Percentiles rank a stretch among this genome's conserved stretches.
Evolutionary conservation across 2,888 invertebrate genomes (phyloP).

Genomic region (Ramazzottius varieornatus): DNA sequence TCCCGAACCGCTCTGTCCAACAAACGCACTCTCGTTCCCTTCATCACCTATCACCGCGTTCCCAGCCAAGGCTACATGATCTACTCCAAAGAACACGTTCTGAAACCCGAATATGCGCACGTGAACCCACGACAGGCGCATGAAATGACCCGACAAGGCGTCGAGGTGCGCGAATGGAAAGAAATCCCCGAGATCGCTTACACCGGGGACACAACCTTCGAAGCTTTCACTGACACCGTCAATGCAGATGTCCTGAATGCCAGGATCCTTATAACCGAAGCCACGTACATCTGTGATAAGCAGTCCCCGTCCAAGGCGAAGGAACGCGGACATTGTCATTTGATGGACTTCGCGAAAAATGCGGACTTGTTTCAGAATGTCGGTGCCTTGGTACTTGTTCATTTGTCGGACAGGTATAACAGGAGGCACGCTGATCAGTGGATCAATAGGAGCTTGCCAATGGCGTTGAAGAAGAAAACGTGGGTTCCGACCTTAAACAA

Average conservation of each 20-base stretch:
- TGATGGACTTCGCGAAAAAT: constrained; percentile 15
- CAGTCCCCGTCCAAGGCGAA: constrained; percentile 11
- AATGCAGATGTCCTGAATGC: constrained; percentile 14
- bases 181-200: constrained; percentile 16
- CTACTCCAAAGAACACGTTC: constrained; percentile 13
- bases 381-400: constrained; percentile 14
- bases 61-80: constrained; percentile 18
- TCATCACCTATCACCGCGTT: constrained; percentile 16
- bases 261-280: constrained; percentile 16
- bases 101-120: constrained; percentile 14
- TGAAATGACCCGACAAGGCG: constrained; percentile 11
- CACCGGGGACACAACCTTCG: constrained; percentile 19
- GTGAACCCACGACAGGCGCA: constrained; percentile 12
- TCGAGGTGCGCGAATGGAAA: constrained; percentile 11
- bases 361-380: constrained; percentile 14
- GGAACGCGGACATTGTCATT: constrained; percentile 16
- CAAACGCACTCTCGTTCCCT: constrained; percentile 11
- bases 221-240: constrained; percentile 13
- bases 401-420: constrained; percentile 17
- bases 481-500: neutral
- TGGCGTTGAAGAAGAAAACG: neutral
- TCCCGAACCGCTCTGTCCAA: too few relatives aligned
- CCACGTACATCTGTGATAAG: constrained; percentile 15
- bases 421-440: neutral
- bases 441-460: neutral